Conservation (phyloP, 2,888 invertebrate genomes). For the Colostygia pectinataria region DNA sequence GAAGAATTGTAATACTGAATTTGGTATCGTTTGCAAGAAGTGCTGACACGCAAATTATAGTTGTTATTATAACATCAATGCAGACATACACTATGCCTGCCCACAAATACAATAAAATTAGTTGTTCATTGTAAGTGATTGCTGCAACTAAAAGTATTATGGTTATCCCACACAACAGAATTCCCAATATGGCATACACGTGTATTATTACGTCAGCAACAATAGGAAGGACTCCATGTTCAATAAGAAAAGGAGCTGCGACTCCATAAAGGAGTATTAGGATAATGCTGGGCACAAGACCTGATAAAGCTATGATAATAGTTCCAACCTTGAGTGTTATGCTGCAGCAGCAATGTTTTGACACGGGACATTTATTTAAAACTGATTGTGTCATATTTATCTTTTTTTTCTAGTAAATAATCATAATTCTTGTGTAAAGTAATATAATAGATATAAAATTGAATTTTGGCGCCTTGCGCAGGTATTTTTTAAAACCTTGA, state of each 20-base stretch:
- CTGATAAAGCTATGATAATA: conserved; percentile 47
- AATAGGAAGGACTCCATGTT: conserved; percentile 29
- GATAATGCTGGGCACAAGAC: conserved; percentile 43
- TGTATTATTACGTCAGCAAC: conserved; percentile 39
- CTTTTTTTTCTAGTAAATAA: too few species aligned
- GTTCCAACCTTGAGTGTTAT: conserved; percentile 50
- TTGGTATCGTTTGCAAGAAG: conserved; percentile 15
- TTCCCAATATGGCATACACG: conserved; percentile 46
- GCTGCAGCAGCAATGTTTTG: conserved; percentile 47
- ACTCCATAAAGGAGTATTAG: conserved; percentile 40
- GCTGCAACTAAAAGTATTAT: conserved; percentile 48
- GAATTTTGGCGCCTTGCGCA: neutral
- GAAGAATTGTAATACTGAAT: conserved; percentile 31
- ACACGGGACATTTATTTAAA: conserved; percentile 39
- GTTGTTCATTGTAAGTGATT: conserved; percentile 49
- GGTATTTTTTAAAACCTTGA: too few species aligned
- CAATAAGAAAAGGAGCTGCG: conserved; percentile 36
- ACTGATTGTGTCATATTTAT: conserved; percentile 15
- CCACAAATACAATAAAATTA: conserved; percentile 57
- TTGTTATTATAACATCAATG: conserved; percentile 42
- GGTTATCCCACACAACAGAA: conserved; percentile 45
- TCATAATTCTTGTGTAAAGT: too few species aligned
- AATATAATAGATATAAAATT: neutral
- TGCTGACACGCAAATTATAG: conserved; percentile 35
- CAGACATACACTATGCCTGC: conserved; percentile 43